phyloP scores from a whole-genome alignment of 35 echinoderm and acorn worm genomes.

The Heliocidaris tuberculata region DNA sequence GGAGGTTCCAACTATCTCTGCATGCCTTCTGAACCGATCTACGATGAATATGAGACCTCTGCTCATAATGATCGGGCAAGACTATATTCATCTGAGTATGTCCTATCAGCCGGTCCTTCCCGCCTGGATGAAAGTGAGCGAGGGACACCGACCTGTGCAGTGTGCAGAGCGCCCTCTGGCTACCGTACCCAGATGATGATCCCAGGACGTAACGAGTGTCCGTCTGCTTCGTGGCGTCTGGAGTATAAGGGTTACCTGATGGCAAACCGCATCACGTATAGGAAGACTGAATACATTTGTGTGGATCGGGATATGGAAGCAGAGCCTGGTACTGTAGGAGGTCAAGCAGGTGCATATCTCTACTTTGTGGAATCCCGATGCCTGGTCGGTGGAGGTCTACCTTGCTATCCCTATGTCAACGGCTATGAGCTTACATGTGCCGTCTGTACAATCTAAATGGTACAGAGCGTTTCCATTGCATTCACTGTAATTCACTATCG shows the following conservation, averaged over 20 bases:
- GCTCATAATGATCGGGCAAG: not conserved
- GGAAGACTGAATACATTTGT: slow-evolving; percentile 34
- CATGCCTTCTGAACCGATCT: slow-evolving; percentile 58
- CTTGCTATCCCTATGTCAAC: slow-evolving; percentile 46
- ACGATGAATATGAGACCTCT: slow-evolving; percentile 26
- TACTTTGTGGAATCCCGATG: slow-evolving; percentile 44
- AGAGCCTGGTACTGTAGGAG: not conserved
- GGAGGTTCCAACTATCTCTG: slow-evolving; percentile 66
- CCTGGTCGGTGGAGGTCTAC: not conserved
- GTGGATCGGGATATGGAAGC: slow-evolving; percentile 49
- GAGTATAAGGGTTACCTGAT: slow-evolving; percentile 64
- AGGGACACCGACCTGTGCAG: not conserved
- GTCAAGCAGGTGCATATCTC: slow-evolving; percentile 36
- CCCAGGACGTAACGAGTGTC: slow-evolving; percentile 54
- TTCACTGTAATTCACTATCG: no score
- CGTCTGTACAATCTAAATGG: slow-evolving; percentile 51
- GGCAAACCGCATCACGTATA: not conserved
- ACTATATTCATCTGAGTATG: slow-evolving; percentile 59
- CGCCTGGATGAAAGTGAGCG: slow-evolving; percentile 34
- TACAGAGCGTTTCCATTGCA: not conserved
- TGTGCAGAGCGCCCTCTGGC: slow-evolving; percentile 51
- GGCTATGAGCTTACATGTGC: slow-evolving; percentile 71
- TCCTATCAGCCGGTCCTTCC: slow-evolving; percentile 16
- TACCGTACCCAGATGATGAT: slow-evolving; percentile 34
- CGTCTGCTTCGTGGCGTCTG: slow-evolving; percentile 36